Evolutionary conservation across 2,888 invertebrate species (phyloP), one percentile per base, ranked within the genome.

Genomic region (Esperia sulphurella): DNA sequence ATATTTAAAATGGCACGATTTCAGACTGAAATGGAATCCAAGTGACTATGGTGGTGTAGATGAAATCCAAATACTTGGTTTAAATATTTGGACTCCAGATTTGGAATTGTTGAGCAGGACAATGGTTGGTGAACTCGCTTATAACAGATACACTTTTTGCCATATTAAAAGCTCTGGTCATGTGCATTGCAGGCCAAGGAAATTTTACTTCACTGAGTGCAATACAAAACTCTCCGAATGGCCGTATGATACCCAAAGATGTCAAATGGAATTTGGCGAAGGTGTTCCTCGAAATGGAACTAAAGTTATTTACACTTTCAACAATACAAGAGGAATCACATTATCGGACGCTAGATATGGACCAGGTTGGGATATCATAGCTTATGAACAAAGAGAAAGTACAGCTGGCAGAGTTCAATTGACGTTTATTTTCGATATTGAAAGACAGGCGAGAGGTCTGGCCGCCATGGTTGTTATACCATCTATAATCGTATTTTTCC

Each of bases 281-380:
- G 8, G 33, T 8, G 9, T 14, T 7, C 3, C 13, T 8, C 7
- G 14, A 39, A 14, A 4, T 14, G 14, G 8, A 1, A 14, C 39
- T 49, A 50, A 49, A 4, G 50, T 67, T 0, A 55, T 35, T 0
- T 51, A 71, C 3, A 56, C 50, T 3, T 57, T 65, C 14, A 45
- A 41, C 8, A 12, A n/a, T 8, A 39, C 39, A 6, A 6, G 6
- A 39, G 14, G 3, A 1, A 14, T 73, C 0, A 28, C 10, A 0
- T 55, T 68, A 55, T 2, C 57, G 0, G 65, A 60, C 0, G 63
- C 65, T 0, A 67, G 69, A 9, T 68, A 71, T 44, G 74, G 71
- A 0, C 44, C 65, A 0, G 69, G 67, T 12, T 82, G 78, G 76
- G 60, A 61, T 3, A 70, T 82, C 33, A 57, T 71, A 3, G 66